A percentile compares a stretch with the other conserved stretches of the same genome.
Conservation (phyloP, 1,140 invertebrate species). For the Drepana arcuata region DNA sequence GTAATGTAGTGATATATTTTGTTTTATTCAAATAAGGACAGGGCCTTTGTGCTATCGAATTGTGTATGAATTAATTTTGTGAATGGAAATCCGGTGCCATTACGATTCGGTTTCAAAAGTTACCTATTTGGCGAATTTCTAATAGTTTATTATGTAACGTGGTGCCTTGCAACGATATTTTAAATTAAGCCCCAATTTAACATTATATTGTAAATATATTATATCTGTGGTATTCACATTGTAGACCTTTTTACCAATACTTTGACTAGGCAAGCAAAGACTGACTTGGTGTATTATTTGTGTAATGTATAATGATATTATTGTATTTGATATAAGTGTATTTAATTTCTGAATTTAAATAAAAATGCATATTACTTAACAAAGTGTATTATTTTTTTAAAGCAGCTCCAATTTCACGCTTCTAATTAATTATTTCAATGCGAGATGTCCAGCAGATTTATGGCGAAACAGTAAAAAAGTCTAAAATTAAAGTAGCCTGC, state of each 20-base stretch:
- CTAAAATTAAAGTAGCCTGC: too few relatives aligned
- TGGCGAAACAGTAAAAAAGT: too few relatives aligned
- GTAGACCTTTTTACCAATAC: slow-evolving; percentile 46
- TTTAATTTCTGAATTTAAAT: slow-evolving; percentile 48
- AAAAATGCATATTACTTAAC: slow-evolving; percentile 41
- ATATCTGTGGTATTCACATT: slow-evolving; percentile 19
- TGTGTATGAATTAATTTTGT: slow-evolving; percentile 4
- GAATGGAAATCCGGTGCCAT: slow-evolving; percentile 27
- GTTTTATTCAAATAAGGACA: slow-evolving; percentile 36
- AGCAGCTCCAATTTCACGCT: too few relatives aligned
- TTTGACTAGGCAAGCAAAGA: slow-evolving; percentile 65
- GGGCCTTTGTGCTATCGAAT: too few relatives aligned
- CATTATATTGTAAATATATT: slow-evolving; percentile 30
- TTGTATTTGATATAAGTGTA: slow-evolving; percentile 47
- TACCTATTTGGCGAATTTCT: slow-evolving; percentile 15
- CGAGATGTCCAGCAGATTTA: too few relatives aligned
- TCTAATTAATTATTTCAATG: too few relatives aligned
- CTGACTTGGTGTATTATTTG: slow-evolving; percentile 65
- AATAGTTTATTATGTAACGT: slow-evolving; percentile 16
- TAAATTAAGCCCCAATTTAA: too few relatives aligned
- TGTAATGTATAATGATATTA: slow-evolving; percentile 36
- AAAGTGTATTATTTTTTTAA: slow-evolving; percentile 25
- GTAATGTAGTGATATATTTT: slow-evolving; percentile 24
- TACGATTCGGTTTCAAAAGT: slow-evolving; percentile 11
- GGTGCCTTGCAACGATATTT: slow-evolving; percentile 20